A percentile compares a stretch with the other conserved stretches of the same genome.
Evolutionary conservation across 2,888 invertebrate species (phyloP).

Genomic region (Heteromurus nitidus): DNA sequence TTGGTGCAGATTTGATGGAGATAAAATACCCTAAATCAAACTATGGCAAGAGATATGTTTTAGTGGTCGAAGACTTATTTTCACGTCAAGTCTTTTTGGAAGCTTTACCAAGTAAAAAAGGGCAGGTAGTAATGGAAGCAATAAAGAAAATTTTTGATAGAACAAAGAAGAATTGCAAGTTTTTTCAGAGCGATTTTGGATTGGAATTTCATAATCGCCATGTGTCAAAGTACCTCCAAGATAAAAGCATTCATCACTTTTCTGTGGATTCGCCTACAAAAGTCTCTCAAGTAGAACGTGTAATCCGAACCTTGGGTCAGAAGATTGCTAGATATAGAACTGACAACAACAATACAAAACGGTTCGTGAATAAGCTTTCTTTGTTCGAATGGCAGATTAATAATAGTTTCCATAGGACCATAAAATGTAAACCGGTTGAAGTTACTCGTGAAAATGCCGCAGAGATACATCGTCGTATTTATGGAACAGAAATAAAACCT

Average conservation of each 20-base stretch:
- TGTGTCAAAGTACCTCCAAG: conserved; percentile 2
- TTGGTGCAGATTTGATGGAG: conserved; percentile 56
- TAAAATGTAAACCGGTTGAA: not conserved
- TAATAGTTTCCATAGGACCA: not conserved
- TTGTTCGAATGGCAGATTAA: not conserved
- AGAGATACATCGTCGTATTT: not conserved
- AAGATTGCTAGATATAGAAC: conserved; percentile 21
- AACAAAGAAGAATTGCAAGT: not conserved
- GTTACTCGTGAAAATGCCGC: not conserved
- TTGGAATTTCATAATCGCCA: conserved; percentile 43
- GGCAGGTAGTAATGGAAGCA: conserved; percentile 7
- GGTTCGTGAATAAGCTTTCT: not conserved
- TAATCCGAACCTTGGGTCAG: conserved; percentile 24
- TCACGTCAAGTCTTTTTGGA: conserved; percentile 47
- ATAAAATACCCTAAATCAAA: conserved; percentile 48
- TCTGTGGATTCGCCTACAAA: conserved; percentile 12
- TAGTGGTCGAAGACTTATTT: conserved; percentile 38
- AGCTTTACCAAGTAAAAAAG: conserved; percentile 38
- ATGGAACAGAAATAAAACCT: not conserved
- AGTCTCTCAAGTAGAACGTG: conserved; percentile 23
- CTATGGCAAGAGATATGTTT: conserved; percentile 53
- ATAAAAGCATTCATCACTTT: conserved; percentile 38
- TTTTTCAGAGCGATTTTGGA: conserved; percentile 39
- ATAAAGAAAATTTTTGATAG: conserved; percentile 40
- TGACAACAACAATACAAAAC: conserved; percentile 16